Conservation (phyloP, 2,888 invertebrate genomes). For the Pediacus dermestoides region DNA sequence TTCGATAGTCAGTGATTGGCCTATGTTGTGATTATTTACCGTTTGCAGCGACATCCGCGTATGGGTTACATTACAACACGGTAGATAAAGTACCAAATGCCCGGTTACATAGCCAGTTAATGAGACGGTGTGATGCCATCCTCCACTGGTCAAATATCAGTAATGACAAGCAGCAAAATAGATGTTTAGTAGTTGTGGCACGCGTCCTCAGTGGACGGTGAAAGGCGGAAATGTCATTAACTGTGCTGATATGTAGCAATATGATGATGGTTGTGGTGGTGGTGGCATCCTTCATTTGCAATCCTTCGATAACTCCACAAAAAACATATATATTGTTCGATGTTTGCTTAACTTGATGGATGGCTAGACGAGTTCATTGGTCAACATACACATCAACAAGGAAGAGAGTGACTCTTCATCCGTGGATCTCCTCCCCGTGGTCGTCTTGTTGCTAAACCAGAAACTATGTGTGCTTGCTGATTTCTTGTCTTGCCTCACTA, state of each 20-base stretch:
- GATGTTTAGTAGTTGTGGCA: conserved; percentile 26
- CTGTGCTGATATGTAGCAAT: no score
- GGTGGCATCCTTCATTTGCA: conserved; percentile 8
- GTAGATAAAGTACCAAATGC: conserved; percentile 10
- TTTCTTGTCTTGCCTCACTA: conserved; percentile 14
- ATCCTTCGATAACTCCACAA: conserved; percentile 5
- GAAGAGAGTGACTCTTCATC: conserved; percentile 11
- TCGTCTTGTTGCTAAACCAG: no score
- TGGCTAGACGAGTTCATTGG: conserved; percentile 8
- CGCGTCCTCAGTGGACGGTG: conserved; percentile 33
- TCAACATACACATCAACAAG: neutral
- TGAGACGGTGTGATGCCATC: conserved; percentile 32
- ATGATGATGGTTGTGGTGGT: conserved; percentile 10
- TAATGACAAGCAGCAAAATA: conserved; percentile 22
- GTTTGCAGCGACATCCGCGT: no score
- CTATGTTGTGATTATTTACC: no score
- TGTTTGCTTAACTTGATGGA: conserved; percentile 1
- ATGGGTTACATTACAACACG: no score
- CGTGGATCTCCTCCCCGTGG: conserved; percentile 14
- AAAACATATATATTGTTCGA: conserved; percentile 1
- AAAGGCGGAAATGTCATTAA: conserved; percentile 36
- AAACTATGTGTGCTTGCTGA: conserved; percentile 8
- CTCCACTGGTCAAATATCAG: conserved; percentile 35
- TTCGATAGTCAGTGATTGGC: no score
- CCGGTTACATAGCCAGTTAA: conserved; percentile 22